Percentiles rank a stretch among this genome's conserved stretches.
Evolutionary conservation across 2,113 vertebrate genomes (phyloP).

Genomic region (Propithecus coquereli): DNA sequence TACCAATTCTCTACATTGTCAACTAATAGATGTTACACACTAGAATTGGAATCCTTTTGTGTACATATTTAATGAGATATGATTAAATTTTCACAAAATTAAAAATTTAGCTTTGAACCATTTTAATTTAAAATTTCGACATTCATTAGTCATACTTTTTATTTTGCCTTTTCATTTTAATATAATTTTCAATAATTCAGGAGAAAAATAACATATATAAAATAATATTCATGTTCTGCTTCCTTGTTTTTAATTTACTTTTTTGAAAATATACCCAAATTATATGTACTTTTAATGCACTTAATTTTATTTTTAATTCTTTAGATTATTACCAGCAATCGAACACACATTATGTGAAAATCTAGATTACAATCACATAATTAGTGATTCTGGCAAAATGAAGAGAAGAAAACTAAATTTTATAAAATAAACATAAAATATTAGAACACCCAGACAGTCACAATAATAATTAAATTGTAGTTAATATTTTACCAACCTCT

Average conservation of each 20-base stretch:
- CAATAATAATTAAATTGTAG: conserved; percentile 43
- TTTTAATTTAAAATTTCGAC: conserved; percentile 11
- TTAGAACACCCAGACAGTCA: neutral
- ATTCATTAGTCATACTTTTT: neutral
- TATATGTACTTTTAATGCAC: neutral
- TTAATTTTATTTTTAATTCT: conserved; percentile 25
- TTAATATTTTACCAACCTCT: conserved; percentile 57
- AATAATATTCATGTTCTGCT: conserved; percentile 1
- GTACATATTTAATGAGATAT: neutral
- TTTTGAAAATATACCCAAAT: conserved; percentile 29
- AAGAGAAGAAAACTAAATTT: conserved; percentile 52
- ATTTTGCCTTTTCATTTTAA: neutral
- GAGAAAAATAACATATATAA: conserved; percentile 17
- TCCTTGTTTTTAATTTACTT: conserved; percentile 22
- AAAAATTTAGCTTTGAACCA: neutral
- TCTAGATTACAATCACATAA: conserved; percentile 45
- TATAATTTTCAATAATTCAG: conserved; percentile 9
- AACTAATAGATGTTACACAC: neutral
- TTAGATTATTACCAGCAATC: neutral
- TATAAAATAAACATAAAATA: neutral
- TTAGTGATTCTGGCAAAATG: conserved; percentile 7
- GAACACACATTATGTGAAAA: conserved; percentile 27
- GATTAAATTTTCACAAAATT: neutral
- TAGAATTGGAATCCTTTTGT: conserved; percentile 8
- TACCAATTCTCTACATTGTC: neutral